Evolutionary conservation across 2,888 invertebrate genomes (phyloP).

Genomic region (Andrena fulva): DNA sequence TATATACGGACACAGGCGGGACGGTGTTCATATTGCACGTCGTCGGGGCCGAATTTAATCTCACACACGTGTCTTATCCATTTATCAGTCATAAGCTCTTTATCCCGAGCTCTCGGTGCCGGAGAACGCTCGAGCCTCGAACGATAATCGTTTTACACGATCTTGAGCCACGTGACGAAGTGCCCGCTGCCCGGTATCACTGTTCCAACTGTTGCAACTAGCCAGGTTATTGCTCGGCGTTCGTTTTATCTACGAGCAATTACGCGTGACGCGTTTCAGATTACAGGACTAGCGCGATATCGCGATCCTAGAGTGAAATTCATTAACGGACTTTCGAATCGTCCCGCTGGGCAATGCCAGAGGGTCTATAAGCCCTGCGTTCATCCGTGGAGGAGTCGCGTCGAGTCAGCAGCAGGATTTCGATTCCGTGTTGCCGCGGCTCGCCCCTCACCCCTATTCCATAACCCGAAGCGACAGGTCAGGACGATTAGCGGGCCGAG

Average conservation of each 20-base stretch:
- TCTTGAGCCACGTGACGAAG: constrained; percentile 53
- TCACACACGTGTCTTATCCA: constrained; percentile 57
- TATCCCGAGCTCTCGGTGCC: constrained; percentile 34
- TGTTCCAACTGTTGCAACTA: constrained; percentile 45
- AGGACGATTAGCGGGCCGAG: constrained; percentile 60
- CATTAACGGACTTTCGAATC: constrained; percentile 42
- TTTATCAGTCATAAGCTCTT: constrained; percentile 62
- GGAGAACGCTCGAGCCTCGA: constrained; percentile 37
- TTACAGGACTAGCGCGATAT: constrained; percentile 12
- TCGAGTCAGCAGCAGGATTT: neutral
- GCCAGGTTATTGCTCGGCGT: constrained; percentile 24
- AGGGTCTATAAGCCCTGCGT: neutral
- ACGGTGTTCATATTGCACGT: constrained; percentile 16
- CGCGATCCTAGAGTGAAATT: constrained; percentile 24
- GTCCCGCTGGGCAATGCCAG: neutral
- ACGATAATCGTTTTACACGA: constrained; percentile 60
- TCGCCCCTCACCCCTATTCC: neutral
- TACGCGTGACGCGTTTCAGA: constrained; percentile 18
- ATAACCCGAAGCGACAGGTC: constrained; percentile 64
- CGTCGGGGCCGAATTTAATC: constrained; percentile 45
- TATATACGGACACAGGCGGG: neutral
- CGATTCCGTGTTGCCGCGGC: constrained; percentile 1
- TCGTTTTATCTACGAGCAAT: constrained; percentile 44
- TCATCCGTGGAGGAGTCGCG: neutral
- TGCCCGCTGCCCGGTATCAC: constrained; percentile 26